phyloP scores from a whole-genome alignment of 2,797 vertebrate species.

The Ctenochaetus hawaiiensis region DNA sequence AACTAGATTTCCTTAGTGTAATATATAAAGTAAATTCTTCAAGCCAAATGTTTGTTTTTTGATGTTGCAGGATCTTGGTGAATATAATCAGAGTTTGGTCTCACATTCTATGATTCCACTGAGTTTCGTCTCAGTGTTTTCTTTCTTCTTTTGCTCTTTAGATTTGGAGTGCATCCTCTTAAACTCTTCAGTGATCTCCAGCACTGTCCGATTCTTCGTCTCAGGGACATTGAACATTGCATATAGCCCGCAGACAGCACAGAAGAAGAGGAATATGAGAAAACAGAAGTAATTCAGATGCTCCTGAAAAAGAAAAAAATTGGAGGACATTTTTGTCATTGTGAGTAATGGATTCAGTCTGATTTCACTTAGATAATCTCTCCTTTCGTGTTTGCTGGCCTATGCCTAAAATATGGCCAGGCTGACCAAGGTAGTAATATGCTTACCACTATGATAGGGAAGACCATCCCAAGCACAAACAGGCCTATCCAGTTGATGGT shows the following conservation, averaged over 20 bases:
- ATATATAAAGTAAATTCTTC: neutral
- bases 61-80: neutral
- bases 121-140: neutral
- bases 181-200: conserved; percentile 81
- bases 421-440: neutral
- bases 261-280: conserved; percentile 81
- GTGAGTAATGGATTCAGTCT: neutral
- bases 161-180: conserved; percentile 75
- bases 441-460: conserved; percentile 89
- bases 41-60: neutral
- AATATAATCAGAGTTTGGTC: conserved; percentile 66
- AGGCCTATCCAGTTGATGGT: conserved; percentile 83
- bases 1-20: neutral
- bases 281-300: conserved; percentile 86
- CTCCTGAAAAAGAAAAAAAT: conserved; percentile 77
- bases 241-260: conserved; percentile 54
- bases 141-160: neutral
- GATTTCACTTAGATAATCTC: neutral
- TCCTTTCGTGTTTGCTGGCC: no score
- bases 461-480: conserved; percentile 86
- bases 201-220: conserved; percentile 70
- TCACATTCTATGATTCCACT: neutral
- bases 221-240: conserved; percentile 77
- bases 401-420: neutral
- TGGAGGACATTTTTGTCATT: neutral